phyloP scores from a whole-genome alignment of 2,888 invertebrate species.

The Yponomeuta evonymella region DNA sequence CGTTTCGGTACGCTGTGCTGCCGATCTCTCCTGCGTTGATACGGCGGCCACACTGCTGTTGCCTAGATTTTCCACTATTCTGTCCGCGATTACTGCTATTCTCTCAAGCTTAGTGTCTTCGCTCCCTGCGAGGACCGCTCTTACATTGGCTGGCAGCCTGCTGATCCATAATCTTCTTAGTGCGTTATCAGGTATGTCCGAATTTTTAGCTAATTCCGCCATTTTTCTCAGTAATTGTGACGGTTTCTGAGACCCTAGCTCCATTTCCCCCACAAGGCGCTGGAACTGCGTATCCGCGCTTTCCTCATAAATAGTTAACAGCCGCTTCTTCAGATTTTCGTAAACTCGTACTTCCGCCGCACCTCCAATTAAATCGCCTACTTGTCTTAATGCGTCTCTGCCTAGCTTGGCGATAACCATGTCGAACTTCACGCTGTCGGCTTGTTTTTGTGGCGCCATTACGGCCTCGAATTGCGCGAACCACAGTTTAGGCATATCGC shows the following conservation, averaged over 20 bases:
- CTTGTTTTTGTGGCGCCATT: conserved; percentile 16
- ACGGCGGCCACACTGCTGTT: conserved; percentile 5
- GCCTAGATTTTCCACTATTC: conserved; percentile 14
- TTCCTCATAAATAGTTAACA: conserved; percentile 16
- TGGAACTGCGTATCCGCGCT: conserved; percentile 16
- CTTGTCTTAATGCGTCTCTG: conserved; percentile 11
- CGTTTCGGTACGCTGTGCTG: background rate
- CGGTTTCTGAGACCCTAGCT: conserved; percentile 18
- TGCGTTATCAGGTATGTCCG: conserved; percentile 7
- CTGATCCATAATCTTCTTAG: conserved; percentile 15
- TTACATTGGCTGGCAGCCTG: conserved; percentile 15
- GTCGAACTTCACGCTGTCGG: conserved; percentile 14
- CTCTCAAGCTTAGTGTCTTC: conserved; percentile 7
- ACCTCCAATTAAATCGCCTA: conserved; percentile 16
- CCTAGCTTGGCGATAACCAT: conserved; percentile 11
- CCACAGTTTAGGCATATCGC: conserved; percentile 15
- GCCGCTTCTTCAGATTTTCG: conserved; percentile 9
- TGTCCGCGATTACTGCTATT: conserved; percentile 16
- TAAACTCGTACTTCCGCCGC: conserved; percentile 15
- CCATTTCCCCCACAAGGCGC: conserved; percentile 17
- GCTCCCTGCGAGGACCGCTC: conserved; percentile 15
- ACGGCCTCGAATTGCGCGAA: conserved; percentile 17
- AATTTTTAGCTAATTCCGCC: conserved; percentile 14
- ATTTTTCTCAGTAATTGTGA: conserved; percentile 18
- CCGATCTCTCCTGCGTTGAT: background rate